Percentiles rank a stretch among this genome's conserved stretches.
These are phyloP conservation scores for Grammomys surdaster DNA, from an alignment of 2,113 vertebrate genomes.

Conservation along the genomic window DNA sequence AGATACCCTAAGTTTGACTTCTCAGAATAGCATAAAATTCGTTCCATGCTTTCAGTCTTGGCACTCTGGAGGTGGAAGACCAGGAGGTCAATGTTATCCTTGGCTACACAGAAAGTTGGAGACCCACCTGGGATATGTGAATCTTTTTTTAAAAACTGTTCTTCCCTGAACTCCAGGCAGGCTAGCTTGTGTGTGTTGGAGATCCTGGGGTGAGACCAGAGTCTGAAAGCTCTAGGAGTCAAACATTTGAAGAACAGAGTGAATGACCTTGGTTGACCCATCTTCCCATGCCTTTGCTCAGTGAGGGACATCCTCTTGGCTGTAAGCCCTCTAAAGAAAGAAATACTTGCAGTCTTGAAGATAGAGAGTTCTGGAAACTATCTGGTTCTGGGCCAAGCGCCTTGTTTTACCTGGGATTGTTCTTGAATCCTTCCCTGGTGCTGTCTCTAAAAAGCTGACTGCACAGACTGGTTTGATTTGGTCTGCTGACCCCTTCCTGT, in stretches of 20 bases:
- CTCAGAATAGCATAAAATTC: too few species aligned
- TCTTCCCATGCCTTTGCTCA: not conserved
- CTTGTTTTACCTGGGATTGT: not conserved
- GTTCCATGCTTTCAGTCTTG: too few species aligned
- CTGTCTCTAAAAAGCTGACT: not conserved
- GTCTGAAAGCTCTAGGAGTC: not conserved
- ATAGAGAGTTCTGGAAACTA: not conserved
- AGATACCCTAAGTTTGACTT: not conserved
- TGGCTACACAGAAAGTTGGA: not conserved
- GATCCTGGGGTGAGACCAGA: not conserved
- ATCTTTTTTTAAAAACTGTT: not conserved
- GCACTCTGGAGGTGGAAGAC: not conserved
- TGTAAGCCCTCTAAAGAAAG: not conserved
- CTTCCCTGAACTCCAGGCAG: not conserved
- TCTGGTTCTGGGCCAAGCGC: not conserved
- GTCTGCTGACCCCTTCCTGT: not conserved
- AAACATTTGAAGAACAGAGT: conserved; percentile 16
- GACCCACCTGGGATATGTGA: not conserved
- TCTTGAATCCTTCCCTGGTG: not conserved
- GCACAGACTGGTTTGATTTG: not conserved
- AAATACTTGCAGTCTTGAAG: not conserved
- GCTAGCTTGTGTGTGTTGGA: not conserved
- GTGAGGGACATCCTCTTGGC: not conserved
- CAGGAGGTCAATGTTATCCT: not conserved
- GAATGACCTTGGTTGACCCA: not conserved